These are phyloP conservation scores for Girardinichthys multiradiatus DNA, from an alignment of 2,113 vertebrate genomes.

Conservation along the genomic window DNA sequence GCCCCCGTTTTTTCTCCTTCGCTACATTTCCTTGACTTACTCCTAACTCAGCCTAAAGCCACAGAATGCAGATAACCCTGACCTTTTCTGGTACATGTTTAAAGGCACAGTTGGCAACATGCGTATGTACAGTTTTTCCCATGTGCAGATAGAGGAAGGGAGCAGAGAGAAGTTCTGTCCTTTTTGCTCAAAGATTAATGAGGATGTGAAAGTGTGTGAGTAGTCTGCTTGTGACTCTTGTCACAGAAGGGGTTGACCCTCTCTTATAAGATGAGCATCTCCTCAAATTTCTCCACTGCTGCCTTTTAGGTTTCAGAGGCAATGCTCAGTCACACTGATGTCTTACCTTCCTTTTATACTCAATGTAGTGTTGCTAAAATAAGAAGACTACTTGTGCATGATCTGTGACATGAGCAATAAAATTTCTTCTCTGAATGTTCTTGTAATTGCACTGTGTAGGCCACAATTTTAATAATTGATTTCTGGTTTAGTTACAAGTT, in stretches of 20 bases:
- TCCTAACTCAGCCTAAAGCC: neutral
- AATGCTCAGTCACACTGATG: constrained; percentile 2
- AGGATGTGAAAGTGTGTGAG: constrained; percentile 75
- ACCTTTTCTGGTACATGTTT: neutral
- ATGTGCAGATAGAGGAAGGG: constrained; percentile 45
- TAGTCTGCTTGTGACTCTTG: constrained; percentile 59
- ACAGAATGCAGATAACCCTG: neutral
- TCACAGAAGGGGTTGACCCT: constrained; percentile 74
- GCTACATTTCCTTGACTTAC: neutral
- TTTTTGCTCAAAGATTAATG: constrained; percentile 35
- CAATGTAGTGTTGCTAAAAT: neutral
- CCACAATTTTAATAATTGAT: neutral
- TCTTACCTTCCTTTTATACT: neutral
- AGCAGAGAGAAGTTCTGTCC: constrained; percentile 34
- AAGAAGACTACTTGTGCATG: neutral
- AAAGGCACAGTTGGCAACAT: neutral
- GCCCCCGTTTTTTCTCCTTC: constrained; percentile 4
- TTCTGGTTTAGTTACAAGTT: constrained; percentile 6
- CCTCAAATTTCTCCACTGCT: constrained; percentile 40
- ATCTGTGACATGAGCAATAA: neutral
- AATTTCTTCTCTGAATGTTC: neutral
- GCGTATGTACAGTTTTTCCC: constrained; percentile 13
- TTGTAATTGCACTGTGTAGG: neutral
- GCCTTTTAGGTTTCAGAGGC: constrained; percentile 15
- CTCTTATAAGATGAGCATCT: constrained; percentile 68